A percentile compares a stretch with the other conserved stretches of the same genome.
These are phyloP conservation scores for Odontesthes bonariensis DNA, from an alignment of 2,113 vertebrate species.

Conservation along the genomic window DNA sequence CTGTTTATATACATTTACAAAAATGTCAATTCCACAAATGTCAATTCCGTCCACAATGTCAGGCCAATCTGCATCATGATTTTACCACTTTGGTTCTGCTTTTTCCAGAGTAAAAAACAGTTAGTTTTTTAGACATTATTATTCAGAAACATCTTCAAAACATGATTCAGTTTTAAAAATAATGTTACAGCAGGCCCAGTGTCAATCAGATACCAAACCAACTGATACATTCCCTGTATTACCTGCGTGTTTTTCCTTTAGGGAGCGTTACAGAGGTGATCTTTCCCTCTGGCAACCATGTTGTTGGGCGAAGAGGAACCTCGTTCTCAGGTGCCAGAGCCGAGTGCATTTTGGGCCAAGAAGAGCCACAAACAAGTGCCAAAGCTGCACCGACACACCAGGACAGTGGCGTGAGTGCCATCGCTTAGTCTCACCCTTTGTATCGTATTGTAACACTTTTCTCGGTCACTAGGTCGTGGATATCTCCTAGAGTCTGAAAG, in stretches of 20 bases:
- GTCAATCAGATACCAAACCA: not conserved
- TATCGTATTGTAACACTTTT: conserved; percentile 10
- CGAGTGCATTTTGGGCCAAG: conserved; percentile 51
- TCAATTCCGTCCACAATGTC: too few relatives aligned
- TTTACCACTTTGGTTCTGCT: too few relatives aligned
- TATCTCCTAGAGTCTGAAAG: conserved; percentile 44
- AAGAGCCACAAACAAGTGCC: conserved; percentile 58
- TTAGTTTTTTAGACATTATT: too few relatives aligned
- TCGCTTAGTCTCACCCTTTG: conserved; percentile 23
- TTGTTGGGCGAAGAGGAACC: conserved; percentile 79
- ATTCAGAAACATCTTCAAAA: not conserved
- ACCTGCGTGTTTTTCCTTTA: conserved; percentile 89
- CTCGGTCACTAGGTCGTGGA: conserved; percentile 12
- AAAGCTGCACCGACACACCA: conserved; percentile 67
- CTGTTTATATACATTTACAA: too few relatives aligned
- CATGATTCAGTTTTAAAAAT: not conserved
- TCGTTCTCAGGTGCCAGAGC: conserved; percentile 81
- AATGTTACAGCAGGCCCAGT: not conserved
- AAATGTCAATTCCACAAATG: too few relatives aligned
- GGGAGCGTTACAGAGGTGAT: conserved; percentile 84
- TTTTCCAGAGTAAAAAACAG: too few relatives aligned
- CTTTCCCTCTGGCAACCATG: conserved; percentile 85
- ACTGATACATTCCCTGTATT: conserved; percentile 12
- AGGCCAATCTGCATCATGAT: too few relatives aligned
- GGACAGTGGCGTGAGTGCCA: conserved; percentile 53